These are phyloP conservation scores for Ridgeia piscesae DNA, from an alignment of 1,140 invertebrate species.

Conservation along the genomic window DNA sequence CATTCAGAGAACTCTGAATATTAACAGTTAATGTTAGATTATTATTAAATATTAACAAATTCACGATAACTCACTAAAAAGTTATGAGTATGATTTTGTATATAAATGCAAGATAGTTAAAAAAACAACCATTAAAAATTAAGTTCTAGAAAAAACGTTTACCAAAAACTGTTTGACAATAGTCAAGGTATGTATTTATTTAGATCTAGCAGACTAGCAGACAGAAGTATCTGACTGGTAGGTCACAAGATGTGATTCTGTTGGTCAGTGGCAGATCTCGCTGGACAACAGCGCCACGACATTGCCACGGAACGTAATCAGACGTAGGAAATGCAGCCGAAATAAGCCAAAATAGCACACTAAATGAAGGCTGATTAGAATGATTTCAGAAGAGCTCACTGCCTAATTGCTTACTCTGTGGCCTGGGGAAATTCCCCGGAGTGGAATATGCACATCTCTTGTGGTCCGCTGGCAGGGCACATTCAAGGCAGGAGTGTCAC, in stretches of 20 bases:
- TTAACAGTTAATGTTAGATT: too few species aligned
- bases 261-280: neutral
- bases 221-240: neutral
- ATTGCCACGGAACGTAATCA: neutral
- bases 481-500: neutral
- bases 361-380: constrained; percentile 6
- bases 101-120: too few species aligned
- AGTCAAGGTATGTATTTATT: neutral
- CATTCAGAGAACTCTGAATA: too few species aligned
- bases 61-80: too few species aligned
- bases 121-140: too few species aligned
- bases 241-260: neutral
- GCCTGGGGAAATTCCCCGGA: neutral
- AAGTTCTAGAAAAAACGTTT: neutral
- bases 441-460: neutral
- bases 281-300: neutral
- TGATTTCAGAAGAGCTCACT: neutral
- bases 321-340: neutral
- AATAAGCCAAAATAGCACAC: neutral
- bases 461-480: neutral
- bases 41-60: too few species aligned
- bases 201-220: neutral
- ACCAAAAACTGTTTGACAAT: neutral
- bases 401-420: constrained; percentile 4
- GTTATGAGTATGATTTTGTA: too few species aligned